Evolutionary conservation across 2,797 vertebrate species (phyloP).

Genomic region (Graptemys geographica): DNA sequence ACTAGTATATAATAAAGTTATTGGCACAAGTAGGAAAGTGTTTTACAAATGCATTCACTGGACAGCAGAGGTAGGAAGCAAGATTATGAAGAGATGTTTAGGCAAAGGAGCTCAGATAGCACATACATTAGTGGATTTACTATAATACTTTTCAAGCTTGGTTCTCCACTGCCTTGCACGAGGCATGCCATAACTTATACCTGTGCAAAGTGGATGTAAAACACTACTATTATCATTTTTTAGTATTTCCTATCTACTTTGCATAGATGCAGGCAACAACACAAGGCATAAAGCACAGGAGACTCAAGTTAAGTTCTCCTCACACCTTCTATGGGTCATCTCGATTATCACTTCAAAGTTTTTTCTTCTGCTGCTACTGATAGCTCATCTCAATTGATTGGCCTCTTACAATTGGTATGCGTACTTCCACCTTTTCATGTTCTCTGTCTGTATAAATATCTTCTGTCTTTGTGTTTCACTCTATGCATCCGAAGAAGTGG

Average conservation of each 20-base stretch:
- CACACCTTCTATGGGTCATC: no score
- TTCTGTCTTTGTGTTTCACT: no score
- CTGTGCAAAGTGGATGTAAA: neutral
- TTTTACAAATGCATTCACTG: neutral
- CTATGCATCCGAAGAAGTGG: no score
- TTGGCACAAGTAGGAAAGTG: neutral
- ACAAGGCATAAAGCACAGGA: neutral
- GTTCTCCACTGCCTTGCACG: neutral
- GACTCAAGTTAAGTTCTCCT: neutral
- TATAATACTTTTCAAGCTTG: neutral
- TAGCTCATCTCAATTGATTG: no score
- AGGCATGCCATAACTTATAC: neutral
- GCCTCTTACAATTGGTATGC: no score
- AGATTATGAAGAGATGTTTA: neutral
- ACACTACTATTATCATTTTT: neutral
- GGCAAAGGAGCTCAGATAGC: slow-evolving; percentile 9
- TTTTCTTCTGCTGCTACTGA: no score
- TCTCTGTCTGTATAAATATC: no score
- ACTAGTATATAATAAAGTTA: neutral
- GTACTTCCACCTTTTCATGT: no score
- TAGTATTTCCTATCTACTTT: neutral
- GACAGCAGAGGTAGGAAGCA: neutral
- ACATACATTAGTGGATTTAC: neutral
- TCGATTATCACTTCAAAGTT: no score
- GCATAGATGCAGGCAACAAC: neutral